Percentiles rank a stretch among this genome's conserved stretches.
Evolutionary conservation across 2,888 invertebrate genomes (phyloP).

Genomic region (Lasioglossum pauxillum): DNA sequence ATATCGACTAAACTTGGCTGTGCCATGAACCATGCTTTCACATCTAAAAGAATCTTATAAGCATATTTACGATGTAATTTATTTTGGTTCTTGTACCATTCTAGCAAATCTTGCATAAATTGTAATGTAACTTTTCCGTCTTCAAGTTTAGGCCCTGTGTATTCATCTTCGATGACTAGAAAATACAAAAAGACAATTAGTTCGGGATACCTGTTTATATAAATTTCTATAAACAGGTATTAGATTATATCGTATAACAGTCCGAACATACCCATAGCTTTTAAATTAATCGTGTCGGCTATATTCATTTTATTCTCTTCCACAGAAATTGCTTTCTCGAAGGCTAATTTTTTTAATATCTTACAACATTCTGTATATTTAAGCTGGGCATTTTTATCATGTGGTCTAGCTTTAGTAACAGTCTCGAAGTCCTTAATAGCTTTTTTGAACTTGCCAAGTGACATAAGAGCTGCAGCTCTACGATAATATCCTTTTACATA

Average conservation of each 20-base stretch:
- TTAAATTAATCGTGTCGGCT: slow-evolving; percentile 95
- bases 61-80: slow-evolving; percentile 98
- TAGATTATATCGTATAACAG: neutral
- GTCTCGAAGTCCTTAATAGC: slow-evolving; percentile 98
- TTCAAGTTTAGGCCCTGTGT: slow-evolving; percentile 95
- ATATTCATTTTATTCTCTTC: slow-evolving; percentile 95
- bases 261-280: slow-evolving; percentile 91
- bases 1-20: slow-evolving; percentile 97
- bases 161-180: slow-evolving; percentile 97
- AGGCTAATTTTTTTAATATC: slow-evolving; percentile 97
- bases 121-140: slow-evolving; percentile 94
- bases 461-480: slow-evolving; percentile 98
- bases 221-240: neutral
- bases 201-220: neutral
- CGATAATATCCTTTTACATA: slow-evolving; percentile 99
- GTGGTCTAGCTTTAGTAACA: slow-evolving; percentile 96
- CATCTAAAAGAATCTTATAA: slow-evolving; percentile 97
- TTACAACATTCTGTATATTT: slow-evolving; percentile 98
- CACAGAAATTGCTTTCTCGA: slow-evolving; percentile 98
- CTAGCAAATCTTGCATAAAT: slow-evolving; percentile 96
- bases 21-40: slow-evolving; percentile 92
- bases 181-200: slow-evolving; percentile 49
- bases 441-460: slow-evolving; percentile 97
- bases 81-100: slow-evolving; percentile 95
- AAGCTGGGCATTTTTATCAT: slow-evolving; percentile 96